Conservation (phyloP, 2,888 invertebrate genomes). For the Amphipoea oculea region DNA sequence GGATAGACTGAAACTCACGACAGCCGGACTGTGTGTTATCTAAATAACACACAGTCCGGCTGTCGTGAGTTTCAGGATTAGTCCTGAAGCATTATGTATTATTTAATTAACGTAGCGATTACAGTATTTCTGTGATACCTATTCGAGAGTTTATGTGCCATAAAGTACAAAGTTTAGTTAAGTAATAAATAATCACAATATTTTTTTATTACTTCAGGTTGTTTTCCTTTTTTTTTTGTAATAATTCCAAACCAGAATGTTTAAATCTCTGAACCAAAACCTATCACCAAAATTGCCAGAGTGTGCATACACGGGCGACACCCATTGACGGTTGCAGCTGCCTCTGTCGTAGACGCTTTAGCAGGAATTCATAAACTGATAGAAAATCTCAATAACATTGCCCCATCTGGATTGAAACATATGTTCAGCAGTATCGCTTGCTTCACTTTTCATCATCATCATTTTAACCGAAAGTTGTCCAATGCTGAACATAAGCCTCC, state of each 20-base stretch:
- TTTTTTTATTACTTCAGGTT: neutral
- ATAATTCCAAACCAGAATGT: neutral
- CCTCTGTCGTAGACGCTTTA: neutral
- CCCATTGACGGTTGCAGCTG: neutral
- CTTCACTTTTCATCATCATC: neutral
- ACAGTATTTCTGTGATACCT: constrained; percentile 39
- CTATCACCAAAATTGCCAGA: neutral
- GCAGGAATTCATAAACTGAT: neutral
- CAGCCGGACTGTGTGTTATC: too few relatives aligned
- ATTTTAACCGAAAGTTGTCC: neutral
- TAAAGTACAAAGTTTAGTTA: constrained; percentile 11
- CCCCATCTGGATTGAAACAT: neutral
- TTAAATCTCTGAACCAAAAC: neutral
- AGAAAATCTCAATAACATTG: neutral
- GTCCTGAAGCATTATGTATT: neutral
- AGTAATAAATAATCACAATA: constrained; percentile 30
- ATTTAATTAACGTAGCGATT: neutral
- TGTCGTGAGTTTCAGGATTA: too few relatives aligned
- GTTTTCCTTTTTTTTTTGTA: neutral
- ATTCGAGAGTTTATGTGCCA: constrained; percentile 23
- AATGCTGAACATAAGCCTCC: neutral
- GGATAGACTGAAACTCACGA: too few relatives aligned
- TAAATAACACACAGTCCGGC: too few relatives aligned
- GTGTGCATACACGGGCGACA: too few relatives aligned
- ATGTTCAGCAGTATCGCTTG: neutral